A percentile compares a stretch with the other conserved stretches of the same genome.
Conservation (phyloP, 2,888 invertebrate genomes). For the Poecilobothrus nobilitatus region DNA sequence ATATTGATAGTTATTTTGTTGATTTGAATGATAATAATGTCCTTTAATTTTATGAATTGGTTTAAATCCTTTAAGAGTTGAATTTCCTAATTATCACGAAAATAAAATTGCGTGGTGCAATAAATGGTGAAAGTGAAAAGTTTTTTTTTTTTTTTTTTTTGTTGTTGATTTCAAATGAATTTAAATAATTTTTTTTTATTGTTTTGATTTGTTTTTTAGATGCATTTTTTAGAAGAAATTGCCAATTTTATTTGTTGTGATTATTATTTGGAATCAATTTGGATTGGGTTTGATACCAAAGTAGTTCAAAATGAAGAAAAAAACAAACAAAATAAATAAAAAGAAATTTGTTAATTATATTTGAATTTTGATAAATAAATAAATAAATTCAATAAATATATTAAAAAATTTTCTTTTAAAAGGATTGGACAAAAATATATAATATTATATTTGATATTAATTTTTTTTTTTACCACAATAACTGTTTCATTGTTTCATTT, state of each 20-base stretch:
- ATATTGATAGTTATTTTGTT: not conserved
- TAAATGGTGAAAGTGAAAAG: too few relatives aligned
- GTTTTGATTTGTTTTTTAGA: not conserved
- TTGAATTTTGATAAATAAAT: not conserved
- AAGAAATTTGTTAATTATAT: not conserved
- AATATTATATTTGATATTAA: too few relatives aligned
- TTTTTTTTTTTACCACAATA: too few relatives aligned
- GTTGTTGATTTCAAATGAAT: not conserved
- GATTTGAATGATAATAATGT: not conserved
- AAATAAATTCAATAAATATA: too few relatives aligned
- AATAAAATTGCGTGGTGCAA: too few relatives aligned
- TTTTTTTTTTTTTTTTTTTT: not conserved
- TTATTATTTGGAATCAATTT: not conserved
- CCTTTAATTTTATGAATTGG: constrained; percentile 6
- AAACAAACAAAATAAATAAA: not conserved
- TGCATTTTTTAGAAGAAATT: not conserved
- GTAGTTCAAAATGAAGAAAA: not conserved
- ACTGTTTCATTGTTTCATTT: too few relatives aligned
- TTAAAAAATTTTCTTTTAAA: too few relatives aligned
- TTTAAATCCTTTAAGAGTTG: not conserved
- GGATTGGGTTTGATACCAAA: not conserved
- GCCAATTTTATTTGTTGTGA: not conserved
- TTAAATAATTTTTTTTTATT: not conserved
- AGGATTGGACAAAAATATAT: too few relatives aligned
- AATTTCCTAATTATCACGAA: not conserved